Conservation (phyloP, 2,888 invertebrate species). For the Rhabditoides inermis region DNA sequence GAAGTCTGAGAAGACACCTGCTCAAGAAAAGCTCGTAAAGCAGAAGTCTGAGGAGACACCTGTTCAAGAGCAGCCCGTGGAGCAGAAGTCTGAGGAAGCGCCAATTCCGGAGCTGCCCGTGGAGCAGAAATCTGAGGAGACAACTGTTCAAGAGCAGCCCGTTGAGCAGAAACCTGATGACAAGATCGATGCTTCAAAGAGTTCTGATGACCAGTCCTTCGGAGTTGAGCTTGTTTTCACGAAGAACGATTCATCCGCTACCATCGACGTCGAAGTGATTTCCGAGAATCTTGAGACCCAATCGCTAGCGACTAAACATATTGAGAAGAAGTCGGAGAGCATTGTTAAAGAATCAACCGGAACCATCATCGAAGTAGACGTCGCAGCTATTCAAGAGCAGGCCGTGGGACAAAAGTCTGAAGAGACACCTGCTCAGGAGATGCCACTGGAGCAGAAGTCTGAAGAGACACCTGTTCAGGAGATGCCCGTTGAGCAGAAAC, state of each 20-base stretch:
- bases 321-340: too few relatives aligned
- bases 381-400: conserved; percentile 8
- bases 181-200: too few relatives aligned
- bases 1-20: too few relatives aligned
- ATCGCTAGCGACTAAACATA: too few relatives aligned
- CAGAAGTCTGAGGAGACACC: too few relatives aligned
- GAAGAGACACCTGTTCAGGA: too few relatives aligned
- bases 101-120: background rate
- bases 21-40: too few relatives aligned
- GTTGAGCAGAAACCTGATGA: background rate
- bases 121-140: background rate
- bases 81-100: background rate
- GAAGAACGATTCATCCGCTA: conserved; percentile 1
- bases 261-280: conserved; percentile 12
- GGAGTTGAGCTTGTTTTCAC: conserved; percentile 7
- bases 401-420: too few relatives aligned
- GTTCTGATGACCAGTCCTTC: too few relatives aligned
- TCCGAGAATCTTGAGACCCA: conserved; percentile 5
- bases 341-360: background rate
- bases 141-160: conserved; percentile 1
- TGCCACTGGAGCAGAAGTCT: background rate
- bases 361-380: background rate
- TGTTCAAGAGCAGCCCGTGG: too few relatives aligned
- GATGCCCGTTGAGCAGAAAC: too few relatives aligned
- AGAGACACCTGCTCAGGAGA: conserved; percentile 9